phyloP scores from a whole-genome alignment of 2,888 invertebrate genomes.

The Alloscopus bannaensis region DNA sequence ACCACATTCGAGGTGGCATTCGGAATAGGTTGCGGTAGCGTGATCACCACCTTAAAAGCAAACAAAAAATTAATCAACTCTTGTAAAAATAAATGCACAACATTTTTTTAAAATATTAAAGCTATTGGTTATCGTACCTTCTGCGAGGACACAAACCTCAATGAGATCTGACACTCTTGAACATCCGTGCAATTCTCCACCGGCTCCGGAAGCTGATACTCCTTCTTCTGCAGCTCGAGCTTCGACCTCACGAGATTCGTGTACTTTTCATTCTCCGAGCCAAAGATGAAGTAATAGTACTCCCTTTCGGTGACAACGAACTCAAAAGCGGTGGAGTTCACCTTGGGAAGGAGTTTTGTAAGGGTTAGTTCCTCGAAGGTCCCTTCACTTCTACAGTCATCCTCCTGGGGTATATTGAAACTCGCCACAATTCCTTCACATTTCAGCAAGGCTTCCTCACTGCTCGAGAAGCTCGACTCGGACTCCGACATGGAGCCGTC shows the following conservation, averaged over 20 bases:
- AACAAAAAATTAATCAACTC: slow-evolving; percentile 7
- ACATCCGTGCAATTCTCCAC: slow-evolving; percentile 68
- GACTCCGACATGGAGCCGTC: slow-evolving; percentile 87
- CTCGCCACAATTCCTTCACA: slow-evolving; percentile 84
- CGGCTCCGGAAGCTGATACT: slow-evolving; percentile 67
- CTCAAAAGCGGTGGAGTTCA: slow-evolving; percentile 3
- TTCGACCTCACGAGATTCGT: slow-evolving; percentile 62
- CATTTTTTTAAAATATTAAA: neutral
- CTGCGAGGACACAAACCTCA: slow-evolving; percentile 69
- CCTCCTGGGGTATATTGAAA: slow-evolving; percentile 55
- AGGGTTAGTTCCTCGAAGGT: slow-evolving; percentile 14
- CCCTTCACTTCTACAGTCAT: slow-evolving; percentile 22
- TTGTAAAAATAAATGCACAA: neutral
- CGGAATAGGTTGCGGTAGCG: slow-evolving; percentile 66
- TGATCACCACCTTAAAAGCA: slow-evolving; percentile 66
- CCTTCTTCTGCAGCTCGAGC: slow-evolving; percentile 67
- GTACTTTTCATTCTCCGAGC: slow-evolving; percentile 83
- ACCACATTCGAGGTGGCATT: slow-evolving; percentile 81
- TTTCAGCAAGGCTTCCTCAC: slow-evolving; percentile 85
- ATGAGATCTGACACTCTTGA: slow-evolving; percentile 63
- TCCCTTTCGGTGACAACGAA: slow-evolving; percentile 79
- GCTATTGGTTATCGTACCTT: slow-evolving; percentile 57
- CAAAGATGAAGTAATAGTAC: slow-evolving; percentile 89
- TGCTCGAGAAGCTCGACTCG: slow-evolving; percentile 88
- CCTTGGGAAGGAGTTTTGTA: slow-evolving; percentile 21